Conservation (phyloP, 2,888 invertebrate species). For the Diachrysia chrysitis region DNA sequence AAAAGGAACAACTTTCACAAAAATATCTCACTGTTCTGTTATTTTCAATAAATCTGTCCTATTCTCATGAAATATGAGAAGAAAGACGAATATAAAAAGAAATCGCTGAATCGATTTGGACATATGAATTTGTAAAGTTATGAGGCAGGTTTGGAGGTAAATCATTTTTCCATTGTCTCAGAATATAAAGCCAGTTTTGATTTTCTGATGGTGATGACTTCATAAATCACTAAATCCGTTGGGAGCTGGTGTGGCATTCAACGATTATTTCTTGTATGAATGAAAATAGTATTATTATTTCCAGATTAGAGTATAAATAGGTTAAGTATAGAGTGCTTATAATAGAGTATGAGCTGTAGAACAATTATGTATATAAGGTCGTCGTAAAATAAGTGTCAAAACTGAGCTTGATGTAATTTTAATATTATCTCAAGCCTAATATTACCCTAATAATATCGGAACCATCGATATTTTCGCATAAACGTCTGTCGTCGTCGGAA, state of each 20-base stretch:
- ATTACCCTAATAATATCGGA: too few species aligned
- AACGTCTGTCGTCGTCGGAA: too few species aligned
- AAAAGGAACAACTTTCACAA: neutral
- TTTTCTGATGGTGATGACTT: too few species aligned
- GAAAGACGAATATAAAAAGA: constrained; percentile 28
- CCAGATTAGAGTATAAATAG: too few species aligned
- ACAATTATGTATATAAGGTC: too few species aligned
- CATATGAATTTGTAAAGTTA: constrained; percentile 24
- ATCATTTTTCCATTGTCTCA: neutral
- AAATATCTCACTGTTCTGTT: neutral
- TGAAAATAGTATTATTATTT: neutral
- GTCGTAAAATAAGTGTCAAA: too few species aligned
- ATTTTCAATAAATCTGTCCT: neutral
- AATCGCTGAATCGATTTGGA: constrained; percentile 45
- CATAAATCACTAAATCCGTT: neutral
- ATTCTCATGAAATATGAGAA: constrained; percentile 16
- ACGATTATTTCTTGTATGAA: neutral
- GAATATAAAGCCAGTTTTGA: neutral
- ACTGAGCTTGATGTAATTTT: too few species aligned
- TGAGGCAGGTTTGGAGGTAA: neutral
- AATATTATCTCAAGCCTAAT: too few species aligned
- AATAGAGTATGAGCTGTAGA: too few species aligned
- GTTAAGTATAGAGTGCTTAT: too few species aligned
- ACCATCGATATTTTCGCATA: too few species aligned
- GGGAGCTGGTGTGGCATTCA: neutral